Base-by-base conservation (phyloP, 2,888 invertebrate species). In the Dilophus febrilis region DNA sequence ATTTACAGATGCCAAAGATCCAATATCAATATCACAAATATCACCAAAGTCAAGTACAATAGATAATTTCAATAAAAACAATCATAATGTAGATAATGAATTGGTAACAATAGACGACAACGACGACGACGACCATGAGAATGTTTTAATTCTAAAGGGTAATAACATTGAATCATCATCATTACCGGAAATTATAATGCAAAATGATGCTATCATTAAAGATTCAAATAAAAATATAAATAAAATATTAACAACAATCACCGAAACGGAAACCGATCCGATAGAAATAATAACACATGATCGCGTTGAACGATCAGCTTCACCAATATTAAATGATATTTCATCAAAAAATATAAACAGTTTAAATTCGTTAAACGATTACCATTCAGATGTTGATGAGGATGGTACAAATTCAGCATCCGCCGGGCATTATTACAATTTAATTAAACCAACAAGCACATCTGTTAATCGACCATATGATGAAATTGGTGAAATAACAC, bases 11-110 rank as follows among this genome's bases (percentile, higher is more conserved):
- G 22, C 22, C 22, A 22, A 22, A 22, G 22, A 22, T 22, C 22
- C 22, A 22, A 22, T 49, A 14, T 66, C 71, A 33, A 71, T 77
- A 61, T 76, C 78, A 3, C 77, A 77, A 55, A 65, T 77, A 43
- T 78, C 78, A 47, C 78, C 78, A 47, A 77, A 75, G 54, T 78
- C 78, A 1, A 65, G 59, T 4, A 53, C 44, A 12, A 36, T 36
- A 10, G 44, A 45, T 16, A 40, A 44, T 14, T 38, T 30, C 4
- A 17, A 18, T 19, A 27, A 19, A 27, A 26, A 22, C 26, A 19
- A 22, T 33, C 4, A 16, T 33, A 4, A 11, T 33, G 13, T 14
- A 6, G 22, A 6, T 8, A 4, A 8, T 8, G 22, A 22, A 6
- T 4, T 6, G 4, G 8, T 22, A 6, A 4, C 4, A 22, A 22